Base-by-base conservation (phyloP, 1,140 invertebrate genomes). In the Drosophila orena region DNA sequence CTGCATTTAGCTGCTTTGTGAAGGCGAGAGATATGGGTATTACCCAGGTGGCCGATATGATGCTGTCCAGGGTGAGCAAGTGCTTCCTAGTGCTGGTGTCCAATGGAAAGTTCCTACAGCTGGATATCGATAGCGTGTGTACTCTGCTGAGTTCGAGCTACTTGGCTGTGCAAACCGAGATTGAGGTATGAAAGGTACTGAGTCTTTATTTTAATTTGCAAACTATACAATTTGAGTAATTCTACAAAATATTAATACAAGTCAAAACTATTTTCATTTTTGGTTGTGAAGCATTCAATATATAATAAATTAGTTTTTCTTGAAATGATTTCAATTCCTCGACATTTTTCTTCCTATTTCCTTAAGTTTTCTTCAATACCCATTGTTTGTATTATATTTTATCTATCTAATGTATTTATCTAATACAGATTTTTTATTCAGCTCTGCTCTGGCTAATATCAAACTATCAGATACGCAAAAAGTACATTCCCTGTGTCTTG, bases 81-180 rank as follows among this genome's bases (percentile, higher is more conserved):
- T 24, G 2, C 30, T 58, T 58, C 14, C 12, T 58, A 10, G 27
- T 46, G 4, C 17, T 58, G 4, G 30, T 58, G 42, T 7, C 35
- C 17, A 8, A 3, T 11, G 4, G 42, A 46, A 1, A 30, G 3
- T 58, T n/a, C 24, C 14, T 3, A 2, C 1, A 37, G 1, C 2
- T 58, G 30, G n/a, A 22, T 37, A 12, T 37, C 7, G 5, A 24
- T 1, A 3, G 7, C 14, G 2, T 22, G 7, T 37, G 56, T 14
- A 0, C 17, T 15, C 7, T 58, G 7, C 43, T 58, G 2, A 11
- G 20, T 4, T 58, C 56, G 0, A 24, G 46, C 8, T 7, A 0
- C 8, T 11, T 58, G 56, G 30, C 30, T 12, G 56, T 58, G 2
- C 56, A 58, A n/a, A 17, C 8, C 1, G 56, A 58, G 10, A 47